These are phyloP conservation scores for Zelostemma sp. DNA, from an alignment of 1,140 invertebrate species.

Conservation along the genomic window DNA sequence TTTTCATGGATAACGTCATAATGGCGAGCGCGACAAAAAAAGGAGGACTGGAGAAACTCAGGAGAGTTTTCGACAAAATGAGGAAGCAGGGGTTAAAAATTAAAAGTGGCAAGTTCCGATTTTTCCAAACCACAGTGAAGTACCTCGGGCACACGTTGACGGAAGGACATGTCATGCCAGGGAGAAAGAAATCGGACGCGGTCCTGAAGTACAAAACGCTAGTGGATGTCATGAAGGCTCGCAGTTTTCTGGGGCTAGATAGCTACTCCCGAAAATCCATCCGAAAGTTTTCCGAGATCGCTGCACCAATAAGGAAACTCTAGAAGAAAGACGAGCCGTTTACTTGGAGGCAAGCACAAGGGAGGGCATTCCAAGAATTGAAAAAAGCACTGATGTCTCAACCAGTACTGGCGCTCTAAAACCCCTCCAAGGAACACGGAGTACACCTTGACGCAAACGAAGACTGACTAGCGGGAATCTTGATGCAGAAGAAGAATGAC, in stretches of 20 bases:
- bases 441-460: slow-evolving; percentile 46
- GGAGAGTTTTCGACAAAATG: slow-evolving; percentile 2
- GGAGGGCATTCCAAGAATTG: slow-evolving; percentile 5
- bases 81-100: slow-evolving; percentile 1
- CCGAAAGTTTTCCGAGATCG: not conserved
- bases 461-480: slow-evolving; percentile 33
- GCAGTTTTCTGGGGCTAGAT: slow-evolving; percentile 8
- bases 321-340: not conserved
- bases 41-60: not conserved
- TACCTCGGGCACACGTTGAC: slow-evolving; percentile 4
- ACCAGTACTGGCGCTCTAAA: slow-evolving; percentile 9
- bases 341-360: not conserved
- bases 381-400: not conserved
- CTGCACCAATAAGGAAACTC: not conserved
- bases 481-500: slow-evolving; percentile 44
- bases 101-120: not conserved
- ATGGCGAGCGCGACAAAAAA: not conserved
- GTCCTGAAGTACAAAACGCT: not conserved
- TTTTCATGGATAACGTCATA: slow-evolving; percentile 58
- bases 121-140: not conserved
- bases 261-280: not conserved
- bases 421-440: slow-evolving; percentile 2
- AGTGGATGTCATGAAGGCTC: not conserved
- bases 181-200: not conserved
- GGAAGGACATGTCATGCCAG: not conserved